Conservation (phyloP, 23 tunicate genomes). For the Styela clava region DNA sequence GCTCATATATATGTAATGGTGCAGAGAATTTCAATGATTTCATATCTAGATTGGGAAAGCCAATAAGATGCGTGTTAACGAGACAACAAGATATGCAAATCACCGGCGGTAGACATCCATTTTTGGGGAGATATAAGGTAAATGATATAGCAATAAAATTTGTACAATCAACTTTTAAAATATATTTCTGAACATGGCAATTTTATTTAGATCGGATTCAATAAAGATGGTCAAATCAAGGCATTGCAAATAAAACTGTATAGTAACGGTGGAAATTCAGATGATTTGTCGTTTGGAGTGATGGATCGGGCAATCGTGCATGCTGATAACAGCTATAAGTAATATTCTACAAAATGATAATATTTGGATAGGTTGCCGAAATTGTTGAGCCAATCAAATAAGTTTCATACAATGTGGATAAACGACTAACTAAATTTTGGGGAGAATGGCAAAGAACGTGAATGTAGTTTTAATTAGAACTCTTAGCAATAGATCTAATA, state of each 20-base stretch:
- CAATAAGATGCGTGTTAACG: constrained; percentile 74
- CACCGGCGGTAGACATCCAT: constrained; percentile 81
- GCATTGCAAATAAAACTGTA: constrained; percentile 22
- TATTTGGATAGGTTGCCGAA: no score
- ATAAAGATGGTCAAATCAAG: constrained; percentile 15
- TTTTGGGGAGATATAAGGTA: constrained; percentile 51
- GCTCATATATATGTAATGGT: no score
- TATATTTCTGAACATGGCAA: background rate
- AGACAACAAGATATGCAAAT: constrained; percentile 80
- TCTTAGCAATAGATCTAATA: no score
- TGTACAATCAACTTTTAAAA: no score
- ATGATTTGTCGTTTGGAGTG: constrained; percentile 23
- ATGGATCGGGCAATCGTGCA: constrained; percentile 2
- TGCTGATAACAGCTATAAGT: constrained; percentile 36
- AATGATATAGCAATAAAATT: no score
- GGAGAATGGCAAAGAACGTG: no score
- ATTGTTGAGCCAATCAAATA: background rate
- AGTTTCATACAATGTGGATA: no score
- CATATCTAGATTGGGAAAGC: constrained; percentile 43
- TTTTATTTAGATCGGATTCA: constrained; percentile 35
- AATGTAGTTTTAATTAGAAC: no score
- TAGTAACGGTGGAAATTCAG: constrained; percentile 35
- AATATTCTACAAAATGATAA: background rate
- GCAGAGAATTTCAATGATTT: no score
- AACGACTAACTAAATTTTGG: no score